phyloP scores from a whole-genome alignment of 2,888 invertebrate species.

The Sycophila texana region DNA sequence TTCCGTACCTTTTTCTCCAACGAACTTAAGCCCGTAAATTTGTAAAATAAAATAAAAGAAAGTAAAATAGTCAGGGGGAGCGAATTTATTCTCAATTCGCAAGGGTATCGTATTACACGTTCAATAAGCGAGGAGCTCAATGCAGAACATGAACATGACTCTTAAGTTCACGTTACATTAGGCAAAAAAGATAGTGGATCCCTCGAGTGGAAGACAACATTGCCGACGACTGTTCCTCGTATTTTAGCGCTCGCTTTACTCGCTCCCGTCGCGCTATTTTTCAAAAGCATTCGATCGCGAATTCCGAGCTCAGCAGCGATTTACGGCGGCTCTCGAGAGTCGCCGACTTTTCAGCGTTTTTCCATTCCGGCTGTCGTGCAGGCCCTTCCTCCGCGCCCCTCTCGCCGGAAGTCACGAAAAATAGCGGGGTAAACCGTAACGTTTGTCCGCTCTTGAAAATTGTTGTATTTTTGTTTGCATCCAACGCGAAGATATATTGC shows the following conservation, averaged over 20 bases:
- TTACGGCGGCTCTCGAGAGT: slow-evolving; percentile 25
- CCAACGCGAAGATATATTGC: neutral
- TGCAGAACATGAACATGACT: neutral
- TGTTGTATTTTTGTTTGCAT: neutral
- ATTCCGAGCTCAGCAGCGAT: slow-evolving; percentile 24
- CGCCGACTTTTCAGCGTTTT: slow-evolving; percentile 24
- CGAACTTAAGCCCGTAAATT: too few species aligned
- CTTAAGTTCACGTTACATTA: neutral
- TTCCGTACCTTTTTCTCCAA: too few species aligned
- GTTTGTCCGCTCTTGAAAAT: slow-evolving; percentile 2
- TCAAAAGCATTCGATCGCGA: slow-evolving; percentile 21
- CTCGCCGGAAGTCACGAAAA: slow-evolving; percentile 3
- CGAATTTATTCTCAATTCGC: too few species aligned
- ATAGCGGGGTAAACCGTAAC: slow-evolving; percentile 7
- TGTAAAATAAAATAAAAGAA: too few species aligned
- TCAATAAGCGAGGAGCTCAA: too few species aligned
- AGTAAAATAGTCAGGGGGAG: too few species aligned
- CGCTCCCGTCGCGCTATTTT: neutral
- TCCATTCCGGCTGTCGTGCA: slow-evolving; percentile 15
- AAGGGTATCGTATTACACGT: too few species aligned
- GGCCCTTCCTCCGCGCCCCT: neutral
- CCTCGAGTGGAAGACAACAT: neutral
- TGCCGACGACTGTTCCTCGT: neutral
- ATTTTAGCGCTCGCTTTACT: slow-evolving; percentile 4
- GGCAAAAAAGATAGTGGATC: neutral